These are phyloP conservation scores for Aproaerema taeniolella DNA, from an alignment of 2,888 invertebrate species.

Conservation along the genomic window DNA sequence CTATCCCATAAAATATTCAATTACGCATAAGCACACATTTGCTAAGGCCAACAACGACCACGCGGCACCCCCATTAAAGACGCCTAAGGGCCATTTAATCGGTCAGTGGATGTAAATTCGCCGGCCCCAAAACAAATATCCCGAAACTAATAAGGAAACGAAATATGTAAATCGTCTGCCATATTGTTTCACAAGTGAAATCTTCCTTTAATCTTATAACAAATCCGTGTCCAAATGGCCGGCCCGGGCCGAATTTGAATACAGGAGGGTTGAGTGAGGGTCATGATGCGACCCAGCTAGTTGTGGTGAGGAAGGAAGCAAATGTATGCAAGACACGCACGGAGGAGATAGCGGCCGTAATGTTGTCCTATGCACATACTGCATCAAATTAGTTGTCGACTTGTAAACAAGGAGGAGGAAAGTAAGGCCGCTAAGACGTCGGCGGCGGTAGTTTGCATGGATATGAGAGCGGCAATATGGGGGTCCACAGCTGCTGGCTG, in stretches of 20 bases:
- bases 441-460: conserved; percentile 75
- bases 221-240: conserved; percentile 78
- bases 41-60: conserved; percentile 75
- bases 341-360: conserved; percentile 70
- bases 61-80: conserved; percentile 77
- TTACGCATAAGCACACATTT: conserved; percentile 77
- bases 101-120: conserved; percentile 77
- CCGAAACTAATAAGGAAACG: conserved; percentile 78
- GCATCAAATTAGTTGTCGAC: conserved; percentile 78
- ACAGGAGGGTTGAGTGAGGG: conserved; percentile 68
- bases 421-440: conserved; percentile 71
- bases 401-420: conserved; percentile 73
- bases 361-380: conserved; percentile 78
- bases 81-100: conserved; percentile 78
- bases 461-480: conserved; percentile 76
- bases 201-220: conserved; percentile 79
- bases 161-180: conserved; percentile 77
- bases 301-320: conserved; percentile 58
- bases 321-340: conserved; percentile 77
- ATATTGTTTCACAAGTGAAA: conserved; percentile 78
- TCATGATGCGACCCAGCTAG: conserved; percentile 50
- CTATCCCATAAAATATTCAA: conserved; percentile 74
- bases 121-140: conserved; percentile 76
- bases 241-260: conserved; percentile 71
- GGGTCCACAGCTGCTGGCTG: conserved; percentile 72